phyloP scores from a whole-genome alignment of 2,113 vertebrate species.

The Ailuropoda melanoleuca region DNA sequence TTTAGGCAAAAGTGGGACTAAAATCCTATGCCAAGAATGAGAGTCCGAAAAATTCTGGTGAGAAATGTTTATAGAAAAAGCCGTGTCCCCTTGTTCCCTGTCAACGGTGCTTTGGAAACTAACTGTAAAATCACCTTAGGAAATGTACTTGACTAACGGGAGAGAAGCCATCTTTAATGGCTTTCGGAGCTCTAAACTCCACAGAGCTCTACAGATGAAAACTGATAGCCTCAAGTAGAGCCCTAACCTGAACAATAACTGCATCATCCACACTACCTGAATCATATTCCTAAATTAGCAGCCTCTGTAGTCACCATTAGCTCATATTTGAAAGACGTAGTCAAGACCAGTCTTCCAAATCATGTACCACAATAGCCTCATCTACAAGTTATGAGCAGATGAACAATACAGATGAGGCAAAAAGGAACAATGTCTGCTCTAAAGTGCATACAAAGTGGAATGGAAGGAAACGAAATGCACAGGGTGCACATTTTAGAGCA shows the following conservation, averaged over 20 bases:
- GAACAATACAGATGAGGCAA: conserved; percentile 31
- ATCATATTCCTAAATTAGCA: conserved; percentile 39
- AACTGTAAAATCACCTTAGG: conserved; percentile 36
- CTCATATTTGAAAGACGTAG: conserved; percentile 38
- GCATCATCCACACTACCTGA: neutral
- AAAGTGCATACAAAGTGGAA: neutral
- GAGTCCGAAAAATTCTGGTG: conserved; percentile 11
- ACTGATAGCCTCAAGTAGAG: neutral
- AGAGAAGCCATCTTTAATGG: conserved; percentile 36
- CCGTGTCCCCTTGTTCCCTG: neutral
- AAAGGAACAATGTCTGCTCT: neutral
- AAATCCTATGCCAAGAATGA: conserved; percentile 17
- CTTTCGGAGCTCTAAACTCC: neutral
- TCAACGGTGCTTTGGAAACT: conserved; percentile 27
- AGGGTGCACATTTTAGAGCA: neutral
- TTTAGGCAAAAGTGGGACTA: conserved; percentile 38
- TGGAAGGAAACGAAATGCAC: neutral
- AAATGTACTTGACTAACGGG: conserved; percentile 30
- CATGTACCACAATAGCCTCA: conserved; percentile 10
- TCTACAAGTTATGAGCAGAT: conserved; percentile 48
- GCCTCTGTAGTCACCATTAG: conserved; percentile 20
- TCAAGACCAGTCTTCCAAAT: conserved; percentile 50
- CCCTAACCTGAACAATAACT: neutral
- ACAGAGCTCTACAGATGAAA: conserved; percentile 8
- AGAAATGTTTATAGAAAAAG: conserved; percentile 36